Evolutionary conservation across 2,113 vertebrate species (phyloP), one percentile per base, ranked within the genome.

Genomic region (Sylvietta virens): DNA sequence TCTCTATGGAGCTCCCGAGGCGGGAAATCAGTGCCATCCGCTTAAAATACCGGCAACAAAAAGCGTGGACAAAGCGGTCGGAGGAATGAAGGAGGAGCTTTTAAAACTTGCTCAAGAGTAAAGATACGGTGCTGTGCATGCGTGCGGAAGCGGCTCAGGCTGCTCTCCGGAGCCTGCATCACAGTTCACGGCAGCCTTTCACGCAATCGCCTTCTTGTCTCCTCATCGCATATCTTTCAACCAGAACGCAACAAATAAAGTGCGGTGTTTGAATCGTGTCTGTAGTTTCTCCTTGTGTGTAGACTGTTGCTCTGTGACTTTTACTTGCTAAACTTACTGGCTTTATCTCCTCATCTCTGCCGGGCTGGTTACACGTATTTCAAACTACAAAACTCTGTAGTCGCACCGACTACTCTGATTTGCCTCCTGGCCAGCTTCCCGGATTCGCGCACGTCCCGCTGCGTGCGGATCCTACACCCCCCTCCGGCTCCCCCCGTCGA

Each of bases 371-470:
- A 22, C 81, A 69, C 8, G 17, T 57, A 44, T 72, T 48, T 60
- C 51, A 27, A 67, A 47, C 40, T 35, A 26, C 24, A 18, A 3
- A 77, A 45, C 77, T 76, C 33, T 8, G 23, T 15, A 33, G 45
- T 56, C 7, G 19, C 35, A 35, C 26, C 86, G 56, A 0, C 11
- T 57, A 61, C 37, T 26, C 1, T 13, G 23, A 24, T 23, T 24
- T 40, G 24, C 18, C 45, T 80, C n/a, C 56, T 5, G 6, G 28
- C 37, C 60, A 47, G 0, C 18, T 72, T n/a, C 28, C 22, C 57
- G 3, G 22, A 17, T 13, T 31, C 11, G 1, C 7, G 0, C 6
- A 1, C 14, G 5, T n/a, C 58, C 44, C 37, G 0, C 37, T 16
- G 44, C 24, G 2, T 40, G 40, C 9, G 7, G 70, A 7, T 33